A percentile compares a stretch with the other conserved stretches of the same genome.
phyloP scores from a whole-genome alignment of 2,113 vertebrate genomes.

The Malurus melanocephalus region DNA sequence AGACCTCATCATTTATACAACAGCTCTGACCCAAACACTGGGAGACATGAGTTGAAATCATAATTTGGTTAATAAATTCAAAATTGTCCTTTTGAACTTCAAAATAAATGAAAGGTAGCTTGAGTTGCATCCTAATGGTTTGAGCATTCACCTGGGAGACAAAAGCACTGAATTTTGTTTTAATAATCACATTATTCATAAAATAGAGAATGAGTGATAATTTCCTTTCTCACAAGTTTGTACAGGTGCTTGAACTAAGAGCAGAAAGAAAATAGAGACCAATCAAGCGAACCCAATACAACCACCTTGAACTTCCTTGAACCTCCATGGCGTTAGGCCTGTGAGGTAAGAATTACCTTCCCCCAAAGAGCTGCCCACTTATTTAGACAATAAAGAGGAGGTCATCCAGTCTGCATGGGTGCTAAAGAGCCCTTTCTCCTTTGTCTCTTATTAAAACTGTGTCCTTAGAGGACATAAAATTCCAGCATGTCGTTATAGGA shows the following conservation, averaged over 20 bases:
- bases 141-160: background rate
- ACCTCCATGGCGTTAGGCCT: background rate
- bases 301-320: background rate
- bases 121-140: background rate
- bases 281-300: background rate
- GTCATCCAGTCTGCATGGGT: background rate
- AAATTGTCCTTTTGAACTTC: background rate
- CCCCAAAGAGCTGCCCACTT: background rate
- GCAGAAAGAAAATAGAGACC: background rate
- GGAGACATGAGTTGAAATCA: background rate
- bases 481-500: background rate
- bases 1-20: background rate
- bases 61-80: background rate
- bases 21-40: background rate
- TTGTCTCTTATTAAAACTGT: background rate
- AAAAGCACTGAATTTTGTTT: background rate
- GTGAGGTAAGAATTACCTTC: background rate
- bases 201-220: background rate
- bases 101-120: background rate
- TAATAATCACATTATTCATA: background rate
- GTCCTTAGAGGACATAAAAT: slow-evolving; percentile 13
- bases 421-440: background rate
- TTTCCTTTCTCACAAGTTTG: background rate
- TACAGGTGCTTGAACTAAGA: background rate
- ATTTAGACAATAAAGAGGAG: background rate